Evolutionary conservation across 2,797 vertebrate genomes (phyloP).

Genomic region (Hemibagrus guttatus): DNA sequence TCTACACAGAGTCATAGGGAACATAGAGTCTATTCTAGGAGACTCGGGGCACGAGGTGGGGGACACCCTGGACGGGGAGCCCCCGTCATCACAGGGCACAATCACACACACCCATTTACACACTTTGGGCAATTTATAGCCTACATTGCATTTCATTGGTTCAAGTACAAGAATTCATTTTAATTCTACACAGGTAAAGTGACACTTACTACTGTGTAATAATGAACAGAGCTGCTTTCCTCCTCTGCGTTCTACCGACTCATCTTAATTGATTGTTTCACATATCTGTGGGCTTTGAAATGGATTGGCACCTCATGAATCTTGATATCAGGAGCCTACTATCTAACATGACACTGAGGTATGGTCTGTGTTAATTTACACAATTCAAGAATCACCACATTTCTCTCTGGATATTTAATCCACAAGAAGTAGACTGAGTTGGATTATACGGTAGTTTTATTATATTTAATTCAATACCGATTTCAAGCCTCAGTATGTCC

Average conservation of each 20-base stretch:
- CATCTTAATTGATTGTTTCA: neutral
- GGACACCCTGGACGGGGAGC: no score
- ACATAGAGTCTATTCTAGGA: no score
- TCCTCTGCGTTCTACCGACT: neutral
- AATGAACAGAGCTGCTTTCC: constrained; percentile 4
- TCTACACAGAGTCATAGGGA: no score
- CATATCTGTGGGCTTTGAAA: neutral
- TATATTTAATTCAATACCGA: neutral
- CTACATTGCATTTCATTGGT: no score
- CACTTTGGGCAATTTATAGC: no score
- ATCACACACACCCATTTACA: no score
- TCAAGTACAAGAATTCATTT: no score
- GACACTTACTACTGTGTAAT: neutral
- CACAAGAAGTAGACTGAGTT: neutral
- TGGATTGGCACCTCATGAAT: neutral
- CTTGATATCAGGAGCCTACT: neutral
- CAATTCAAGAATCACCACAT: neutral
- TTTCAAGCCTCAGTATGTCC: neutral
- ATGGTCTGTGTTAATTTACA: neutral
- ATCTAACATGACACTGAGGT: neutral
- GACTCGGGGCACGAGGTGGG: no score
- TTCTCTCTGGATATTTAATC: neutral
- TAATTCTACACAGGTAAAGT: neutral
- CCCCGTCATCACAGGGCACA: no score
- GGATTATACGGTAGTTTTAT: neutral